Conservation (phyloP, 2,888 invertebrate species). For the Rhorus exstirpatorius region DNA sequence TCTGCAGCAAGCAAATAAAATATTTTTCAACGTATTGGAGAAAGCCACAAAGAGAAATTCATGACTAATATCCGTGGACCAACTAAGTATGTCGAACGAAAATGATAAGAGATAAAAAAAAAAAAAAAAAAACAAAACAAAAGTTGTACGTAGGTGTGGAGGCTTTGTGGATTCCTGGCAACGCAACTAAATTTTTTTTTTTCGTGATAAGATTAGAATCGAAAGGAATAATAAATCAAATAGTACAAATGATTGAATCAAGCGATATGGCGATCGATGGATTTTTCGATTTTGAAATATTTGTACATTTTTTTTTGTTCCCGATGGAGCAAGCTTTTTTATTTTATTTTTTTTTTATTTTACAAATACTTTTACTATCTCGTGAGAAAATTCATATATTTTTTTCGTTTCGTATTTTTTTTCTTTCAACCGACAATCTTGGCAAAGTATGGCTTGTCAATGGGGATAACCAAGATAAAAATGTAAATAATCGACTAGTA, state of each 20-base stretch:
- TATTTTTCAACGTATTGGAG: too few species aligned
- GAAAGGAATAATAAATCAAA: neutral
- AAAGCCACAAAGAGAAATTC: too few species aligned
- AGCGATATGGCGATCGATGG: neutral
- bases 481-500: too few species aligned
- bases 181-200: neutral
- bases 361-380: too few species aligned
- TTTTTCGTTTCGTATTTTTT: neutral
- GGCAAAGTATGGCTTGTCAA: too few species aligned
- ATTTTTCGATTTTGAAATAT: neutral
- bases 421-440: too few species aligned
- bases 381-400: too few species aligned
- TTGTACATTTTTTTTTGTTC: neutral
- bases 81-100: too few species aligned
- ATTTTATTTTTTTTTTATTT: neutral
- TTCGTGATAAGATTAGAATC: conserved; percentile 32
- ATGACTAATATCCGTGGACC: too few species aligned
- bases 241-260: neutral
- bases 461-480: too few species aligned
- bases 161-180: neutral
- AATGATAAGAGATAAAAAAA: neutral
- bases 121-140: neutral
- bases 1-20: too few species aligned
- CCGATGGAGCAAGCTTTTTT: neutral
- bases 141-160: too few species aligned